These are phyloP conservation scores for Meganola albula DNA, from an alignment of 2,888 invertebrate genomes.

Conservation along the genomic window DNA sequence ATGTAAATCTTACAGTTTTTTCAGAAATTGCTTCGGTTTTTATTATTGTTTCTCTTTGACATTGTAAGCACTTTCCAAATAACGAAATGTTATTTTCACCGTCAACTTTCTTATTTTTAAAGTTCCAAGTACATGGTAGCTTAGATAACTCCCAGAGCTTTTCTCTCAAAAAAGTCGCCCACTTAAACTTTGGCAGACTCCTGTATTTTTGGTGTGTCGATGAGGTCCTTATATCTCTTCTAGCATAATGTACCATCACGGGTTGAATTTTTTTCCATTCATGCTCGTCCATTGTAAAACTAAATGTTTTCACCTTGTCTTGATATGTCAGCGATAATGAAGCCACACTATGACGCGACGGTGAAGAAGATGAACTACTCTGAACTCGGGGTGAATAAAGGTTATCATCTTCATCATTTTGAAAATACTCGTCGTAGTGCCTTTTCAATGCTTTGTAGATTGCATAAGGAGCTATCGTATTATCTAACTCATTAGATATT, in stretches of 20 bases:
- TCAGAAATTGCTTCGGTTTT: constrained; percentile 1
- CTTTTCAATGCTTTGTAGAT: background rate
- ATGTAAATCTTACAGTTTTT: constrained; percentile 3
- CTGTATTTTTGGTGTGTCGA: background rate
- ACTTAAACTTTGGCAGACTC: constrained; percentile 1
- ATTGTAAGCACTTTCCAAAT: constrained; percentile 1
- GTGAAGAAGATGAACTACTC: background rate
- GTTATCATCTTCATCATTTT: background rate
- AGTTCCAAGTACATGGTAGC: constrained; percentile 2
- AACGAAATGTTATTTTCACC: background rate
- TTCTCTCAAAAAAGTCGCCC: constrained; percentile 1
- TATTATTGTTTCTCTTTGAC: background rate
- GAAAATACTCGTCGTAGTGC: background rate
- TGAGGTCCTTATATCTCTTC: background rate
- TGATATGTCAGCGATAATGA: background rate
- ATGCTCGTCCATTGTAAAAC: background rate
- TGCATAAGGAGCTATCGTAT: background rate
- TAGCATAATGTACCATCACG: background rate
- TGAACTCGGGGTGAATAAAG: background rate
- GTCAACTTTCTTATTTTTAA: constrained; percentile 1
- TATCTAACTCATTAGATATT: background rate
- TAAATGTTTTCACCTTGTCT: background rate
- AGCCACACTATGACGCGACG: background rate
- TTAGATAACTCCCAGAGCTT: background rate
- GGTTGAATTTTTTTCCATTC: constrained; percentile 2